Conservation (phyloP, 2,888 invertebrate species). For the Erynnis tages region DNA sequence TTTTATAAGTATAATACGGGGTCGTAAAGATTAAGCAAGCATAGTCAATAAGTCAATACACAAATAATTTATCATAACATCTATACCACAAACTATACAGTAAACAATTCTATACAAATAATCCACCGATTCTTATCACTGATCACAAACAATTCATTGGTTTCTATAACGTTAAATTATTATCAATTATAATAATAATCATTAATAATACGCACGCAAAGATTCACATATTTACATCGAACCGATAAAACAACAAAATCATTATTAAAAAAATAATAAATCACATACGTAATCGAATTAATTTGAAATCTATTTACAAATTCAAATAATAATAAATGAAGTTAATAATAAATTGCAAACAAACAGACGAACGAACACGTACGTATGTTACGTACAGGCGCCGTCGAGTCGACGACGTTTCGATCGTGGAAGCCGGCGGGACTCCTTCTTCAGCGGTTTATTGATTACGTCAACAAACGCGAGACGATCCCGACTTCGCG, state of each 20-base stretch:
- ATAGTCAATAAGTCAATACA: constrained; percentile 47
- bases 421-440: constrained; percentile 12
- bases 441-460: constrained; percentile 43
- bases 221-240: constrained; percentile 76
- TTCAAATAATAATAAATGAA: constrained; percentile 39
- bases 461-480: constrained; percentile 54
- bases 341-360: constrained; percentile 30
- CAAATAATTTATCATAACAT: constrained; percentile 55
- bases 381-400: constrained; percentile 27
- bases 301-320: constrained; percentile 65
- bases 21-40: constrained; percentile 9
- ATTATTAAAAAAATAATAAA: constrained; percentile 54
- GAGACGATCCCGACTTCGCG: constrained; percentile 41
- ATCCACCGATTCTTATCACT: constrained; percentile 59
- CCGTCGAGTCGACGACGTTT: not conserved
- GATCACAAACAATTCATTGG: constrained; percentile 66
- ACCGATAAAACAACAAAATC: constrained; percentile 32
- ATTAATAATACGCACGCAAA: constrained; percentile 48
- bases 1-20: not conserved
- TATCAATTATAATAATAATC: constrained; percentile 46
- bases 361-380: constrained; percentile 29
- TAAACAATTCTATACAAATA: constrained; percentile 68
- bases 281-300: constrained; percentile 51
- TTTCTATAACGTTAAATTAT: constrained; percentile 58
- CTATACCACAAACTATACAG: constrained; percentile 68